Percentiles rank a stretch among this genome's conserved stretches.
Conservation (phyloP, 2,888 invertebrate species). For the Dilophus febrilis region DNA sequence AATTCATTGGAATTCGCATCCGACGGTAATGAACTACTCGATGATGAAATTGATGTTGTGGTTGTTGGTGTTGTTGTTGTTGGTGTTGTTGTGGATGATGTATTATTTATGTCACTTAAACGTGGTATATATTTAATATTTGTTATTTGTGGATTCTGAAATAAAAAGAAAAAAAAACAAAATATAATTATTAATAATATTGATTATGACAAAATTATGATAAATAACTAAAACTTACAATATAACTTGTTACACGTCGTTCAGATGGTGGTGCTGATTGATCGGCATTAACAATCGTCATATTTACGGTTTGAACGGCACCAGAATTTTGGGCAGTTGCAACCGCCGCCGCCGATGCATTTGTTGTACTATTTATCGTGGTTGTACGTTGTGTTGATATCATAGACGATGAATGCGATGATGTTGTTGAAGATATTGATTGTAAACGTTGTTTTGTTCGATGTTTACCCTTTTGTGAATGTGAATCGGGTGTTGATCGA, state of each 20-base stretch:
- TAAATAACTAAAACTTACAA: conserved; percentile 28
- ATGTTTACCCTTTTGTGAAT: conserved; percentile 17
- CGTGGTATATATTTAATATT: conserved; percentile 39
- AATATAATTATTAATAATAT: conserved; percentile 1
- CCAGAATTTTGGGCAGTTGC: no score
- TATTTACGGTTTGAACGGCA: no score
- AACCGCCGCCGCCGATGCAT: no score
- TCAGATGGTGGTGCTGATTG: conserved; percentile 35
- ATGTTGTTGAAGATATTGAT: no score
- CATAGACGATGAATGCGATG: conserved; percentile 23
- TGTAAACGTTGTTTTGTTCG: no score
- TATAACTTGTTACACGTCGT: conserved; percentile 43
- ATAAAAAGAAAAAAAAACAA: background rate
- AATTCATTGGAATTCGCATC: conserved; percentile 13
- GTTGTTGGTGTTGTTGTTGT: background rate
- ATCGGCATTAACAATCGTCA: conserved; percentile 26
- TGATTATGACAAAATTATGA: background rate
- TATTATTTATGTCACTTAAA: conserved; percentile 27
- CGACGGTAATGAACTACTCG: background rate
- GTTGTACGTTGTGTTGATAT: conserved; percentile 33
- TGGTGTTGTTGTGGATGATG: background rate
- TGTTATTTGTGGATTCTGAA: conserved; percentile 30
- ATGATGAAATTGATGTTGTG: background rate
- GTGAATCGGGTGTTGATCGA: no score
- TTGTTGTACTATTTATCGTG: no score